phyloP scores from a whole-genome alignment of 2,888 invertebrate genomes.

The Amphipoea oculea region DNA sequence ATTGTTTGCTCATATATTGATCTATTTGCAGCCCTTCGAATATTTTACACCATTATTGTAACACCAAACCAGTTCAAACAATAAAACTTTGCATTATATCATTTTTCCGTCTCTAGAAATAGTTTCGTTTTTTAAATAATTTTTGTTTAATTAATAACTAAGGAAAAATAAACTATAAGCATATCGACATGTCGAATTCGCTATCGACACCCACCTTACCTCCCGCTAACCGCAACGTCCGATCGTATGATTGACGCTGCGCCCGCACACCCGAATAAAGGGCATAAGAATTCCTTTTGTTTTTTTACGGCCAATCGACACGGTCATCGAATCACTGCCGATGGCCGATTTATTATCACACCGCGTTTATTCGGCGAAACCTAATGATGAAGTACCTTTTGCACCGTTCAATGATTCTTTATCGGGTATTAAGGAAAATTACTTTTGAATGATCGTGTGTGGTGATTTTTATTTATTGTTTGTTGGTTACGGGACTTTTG shows the following conservation, averaged over 20 bases:
- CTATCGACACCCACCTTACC: slow-evolving; percentile 39
- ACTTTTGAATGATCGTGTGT: slow-evolving; percentile 60
- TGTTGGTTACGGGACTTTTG: slow-evolving; percentile 44
- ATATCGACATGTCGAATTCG: slow-evolving; percentile 37
- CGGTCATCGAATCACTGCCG: slow-evolving; percentile 67
- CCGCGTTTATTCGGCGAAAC: slow-evolving; percentile 74
- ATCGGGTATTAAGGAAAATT: slow-evolving; percentile 65
- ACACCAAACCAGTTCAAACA: background rate
- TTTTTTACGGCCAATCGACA: slow-evolving; percentile 72
- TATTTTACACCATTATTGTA: background rate
- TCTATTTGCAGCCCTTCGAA: background rate
- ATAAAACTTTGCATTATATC: background rate
- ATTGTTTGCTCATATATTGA: too few species aligned
- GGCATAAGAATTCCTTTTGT: slow-evolving; percentile 68
- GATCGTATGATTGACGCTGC: slow-evolving; percentile 79
- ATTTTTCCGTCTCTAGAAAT: too few species aligned
- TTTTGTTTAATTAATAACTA: too few species aligned
- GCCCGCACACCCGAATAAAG: slow-evolving; percentile 71
- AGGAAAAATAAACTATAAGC: too few species aligned
- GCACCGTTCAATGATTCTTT: slow-evolving; percentile 57
- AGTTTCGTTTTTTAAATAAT: background rate
- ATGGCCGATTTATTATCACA: slow-evolving; percentile 77
- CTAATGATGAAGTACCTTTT: slow-evolving; percentile 61
- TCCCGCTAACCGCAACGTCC: slow-evolving; percentile 54
- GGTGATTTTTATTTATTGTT: slow-evolving; percentile 53